Evolutionary conservation across 2,113 vertebrate species (phyloP).

Genomic region (Hyperoodon ampullatus): DNA sequence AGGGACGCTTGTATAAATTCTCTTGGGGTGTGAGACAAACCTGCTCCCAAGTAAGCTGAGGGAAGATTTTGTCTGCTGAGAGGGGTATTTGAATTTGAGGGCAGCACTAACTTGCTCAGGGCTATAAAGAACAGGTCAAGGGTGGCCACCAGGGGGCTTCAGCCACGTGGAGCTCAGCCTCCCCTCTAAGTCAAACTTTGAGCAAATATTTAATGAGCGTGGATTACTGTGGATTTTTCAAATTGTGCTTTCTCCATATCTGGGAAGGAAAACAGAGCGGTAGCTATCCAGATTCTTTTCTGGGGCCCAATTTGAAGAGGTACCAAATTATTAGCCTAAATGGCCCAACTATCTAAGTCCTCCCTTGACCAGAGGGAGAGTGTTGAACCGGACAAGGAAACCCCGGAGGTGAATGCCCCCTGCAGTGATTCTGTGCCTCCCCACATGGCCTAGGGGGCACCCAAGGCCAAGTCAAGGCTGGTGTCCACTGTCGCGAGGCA

Average conservation of each 20-base stretch:
- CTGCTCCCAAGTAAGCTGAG: not conserved
- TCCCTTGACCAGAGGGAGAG: not conserved
- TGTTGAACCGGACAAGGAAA: not conserved
- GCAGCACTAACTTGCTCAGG: not conserved
- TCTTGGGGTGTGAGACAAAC: not conserved
- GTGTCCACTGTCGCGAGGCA: not conserved
- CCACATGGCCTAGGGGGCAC: not conserved
- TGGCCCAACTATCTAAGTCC: not conserved
- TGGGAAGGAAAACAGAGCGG: not conserved
- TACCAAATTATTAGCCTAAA: not conserved
- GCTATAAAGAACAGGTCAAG: not conserved
- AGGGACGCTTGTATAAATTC: not conserved
- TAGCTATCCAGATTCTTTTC: not conserved
- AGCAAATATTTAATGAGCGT: slow-evolving; percentile 27
- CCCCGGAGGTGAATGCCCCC: not conserved
- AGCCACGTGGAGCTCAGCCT: not conserved
- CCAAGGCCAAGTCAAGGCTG: not conserved
- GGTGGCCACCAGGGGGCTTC: slow-evolving; percentile 62
- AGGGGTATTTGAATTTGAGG: not conserved
- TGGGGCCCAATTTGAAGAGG: not conserved
- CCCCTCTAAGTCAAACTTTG: not conserved
- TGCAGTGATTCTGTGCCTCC: not conserved
- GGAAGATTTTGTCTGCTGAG: not conserved
- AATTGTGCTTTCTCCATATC: slow-evolving; percentile 13
- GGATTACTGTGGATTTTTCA: not conserved